phyloP scores from a whole-genome alignment of 1,140 invertebrate species.

The Nymphalis io region DNA sequence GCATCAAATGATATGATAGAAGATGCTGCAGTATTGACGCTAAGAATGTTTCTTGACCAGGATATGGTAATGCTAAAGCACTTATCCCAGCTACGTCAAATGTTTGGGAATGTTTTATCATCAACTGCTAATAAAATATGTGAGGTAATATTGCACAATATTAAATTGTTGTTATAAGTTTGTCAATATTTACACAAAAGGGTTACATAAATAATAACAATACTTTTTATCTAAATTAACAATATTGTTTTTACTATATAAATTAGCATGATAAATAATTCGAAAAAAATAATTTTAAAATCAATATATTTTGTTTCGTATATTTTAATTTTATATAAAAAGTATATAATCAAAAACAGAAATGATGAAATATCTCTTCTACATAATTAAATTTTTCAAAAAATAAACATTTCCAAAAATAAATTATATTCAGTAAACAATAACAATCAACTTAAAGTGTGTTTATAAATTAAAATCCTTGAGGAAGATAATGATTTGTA shows the following conservation, averaged over 20 bases:
- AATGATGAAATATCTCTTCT: no score
- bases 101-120: constrained; percentile 79
- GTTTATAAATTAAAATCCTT: no score
- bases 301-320: no score
- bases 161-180: neutral
- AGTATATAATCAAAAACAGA: no score
- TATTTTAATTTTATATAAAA: no score
- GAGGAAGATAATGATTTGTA: neutral
- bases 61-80: constrained; percentile 82
- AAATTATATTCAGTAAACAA: neutral
- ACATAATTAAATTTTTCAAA: neutral
- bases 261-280: no score
- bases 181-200: neutral
- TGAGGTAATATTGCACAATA: constrained; percentile 60
- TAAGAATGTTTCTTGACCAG: constrained; percentile 83
- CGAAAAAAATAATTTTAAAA: no score
- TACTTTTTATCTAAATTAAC: no score
- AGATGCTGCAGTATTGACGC: constrained; percentile 83
- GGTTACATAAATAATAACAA: no score
- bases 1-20: constrained; percentile 82
- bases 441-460: no score
- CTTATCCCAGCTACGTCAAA: constrained; percentile 79
- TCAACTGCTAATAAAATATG: constrained; percentile 80
- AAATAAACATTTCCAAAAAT: no score
- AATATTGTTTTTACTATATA: no score